Evolutionary conservation across 2,797 vertebrate genomes (phyloP).

Genomic region (Pyrocephalus nanus): DNA sequence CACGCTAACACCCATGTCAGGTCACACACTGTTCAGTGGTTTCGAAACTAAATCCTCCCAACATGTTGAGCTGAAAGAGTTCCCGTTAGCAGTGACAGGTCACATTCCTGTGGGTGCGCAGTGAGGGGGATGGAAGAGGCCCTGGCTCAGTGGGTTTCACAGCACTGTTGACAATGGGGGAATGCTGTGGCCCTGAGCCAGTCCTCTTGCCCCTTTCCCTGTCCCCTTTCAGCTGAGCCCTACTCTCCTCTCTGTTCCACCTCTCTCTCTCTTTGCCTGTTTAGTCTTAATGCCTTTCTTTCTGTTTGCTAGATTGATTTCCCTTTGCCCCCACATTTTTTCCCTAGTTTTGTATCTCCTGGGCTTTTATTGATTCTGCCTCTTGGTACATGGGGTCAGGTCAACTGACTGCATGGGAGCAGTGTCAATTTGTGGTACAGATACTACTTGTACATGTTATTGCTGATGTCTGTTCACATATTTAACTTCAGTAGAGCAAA

Average conservation of each 20-base stretch:
- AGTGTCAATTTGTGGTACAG: background rate
- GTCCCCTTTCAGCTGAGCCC: background rate
- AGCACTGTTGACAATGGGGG: background rate
- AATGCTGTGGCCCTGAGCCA: background rate
- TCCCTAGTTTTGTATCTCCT: background rate
- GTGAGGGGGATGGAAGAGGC: accelerated
- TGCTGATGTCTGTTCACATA: background rate
- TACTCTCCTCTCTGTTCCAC: background rate
- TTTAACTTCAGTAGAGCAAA: background rate
- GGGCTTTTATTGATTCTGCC: background rate
- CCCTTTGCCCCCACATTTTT: background rate
- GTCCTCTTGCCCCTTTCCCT: background rate
- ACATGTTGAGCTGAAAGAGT: background rate
- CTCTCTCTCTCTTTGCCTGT: background rate
- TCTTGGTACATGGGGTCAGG: background rate
- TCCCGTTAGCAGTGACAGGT: background rate
- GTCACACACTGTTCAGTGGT: background rate
- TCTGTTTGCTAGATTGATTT: background rate
- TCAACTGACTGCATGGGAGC: background rate
- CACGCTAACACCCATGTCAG: accelerated
- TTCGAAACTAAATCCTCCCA: background rate
- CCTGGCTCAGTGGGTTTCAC: background rate
- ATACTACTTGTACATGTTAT: background rate
- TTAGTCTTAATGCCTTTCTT: background rate
- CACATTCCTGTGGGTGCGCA: background rate